phyloP scores from a whole-genome alignment of 2,888 invertebrate species.

The Drosophila acutilabella region DNA sequence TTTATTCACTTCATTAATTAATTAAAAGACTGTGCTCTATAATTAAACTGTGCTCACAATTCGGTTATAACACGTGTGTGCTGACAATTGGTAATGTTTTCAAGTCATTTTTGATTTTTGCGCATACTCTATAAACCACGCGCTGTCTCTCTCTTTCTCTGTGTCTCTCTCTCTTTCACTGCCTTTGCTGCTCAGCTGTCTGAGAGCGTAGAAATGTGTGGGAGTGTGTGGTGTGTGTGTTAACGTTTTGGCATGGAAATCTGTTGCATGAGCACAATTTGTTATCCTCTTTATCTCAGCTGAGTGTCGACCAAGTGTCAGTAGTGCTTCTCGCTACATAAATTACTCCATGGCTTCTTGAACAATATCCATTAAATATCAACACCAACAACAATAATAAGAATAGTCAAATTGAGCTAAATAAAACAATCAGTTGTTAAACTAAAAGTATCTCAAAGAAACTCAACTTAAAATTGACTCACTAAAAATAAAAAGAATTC shows the following conservation, averaged over 20 bases:
- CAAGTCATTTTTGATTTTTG: conserved; percentile 39
- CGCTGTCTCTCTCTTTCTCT: conserved; percentile 13
- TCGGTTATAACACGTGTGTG: neutral
- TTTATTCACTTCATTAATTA: neutral
- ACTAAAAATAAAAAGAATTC: conserved; percentile 21
- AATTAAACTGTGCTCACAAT: neutral
- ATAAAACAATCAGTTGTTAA: conserved; percentile 41
- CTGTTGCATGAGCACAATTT: conserved; percentile 80
- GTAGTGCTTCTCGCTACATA: conserved; percentile 75
- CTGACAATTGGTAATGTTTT: neutral
- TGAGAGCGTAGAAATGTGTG: conserved; percentile 12
- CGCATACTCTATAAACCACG: conserved; percentile 53
- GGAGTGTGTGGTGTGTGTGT: conserved; percentile 21
- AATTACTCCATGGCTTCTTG: conserved; percentile 67
- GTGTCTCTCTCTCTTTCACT: conserved; percentile 5
- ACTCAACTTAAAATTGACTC: conserved; percentile 19
- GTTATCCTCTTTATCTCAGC: conserved; percentile 80
- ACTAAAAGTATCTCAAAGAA: conserved; percentile 36
- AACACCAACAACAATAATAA: conserved; percentile 31
- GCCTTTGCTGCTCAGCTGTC: conserved; percentile 61
- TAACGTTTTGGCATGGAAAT: conserved; percentile 69
- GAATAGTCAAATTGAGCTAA: conserved; percentile 38
- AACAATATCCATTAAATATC: conserved; percentile 53
- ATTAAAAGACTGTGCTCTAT: neutral
- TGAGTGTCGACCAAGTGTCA: conserved; percentile 78